A percentile compares a stretch with the other conserved stretches of the same genome.
Evolutionary conservation across 2,113 vertebrate species (phyloP).

Genomic region (Clarias gariepinus): DNA sequence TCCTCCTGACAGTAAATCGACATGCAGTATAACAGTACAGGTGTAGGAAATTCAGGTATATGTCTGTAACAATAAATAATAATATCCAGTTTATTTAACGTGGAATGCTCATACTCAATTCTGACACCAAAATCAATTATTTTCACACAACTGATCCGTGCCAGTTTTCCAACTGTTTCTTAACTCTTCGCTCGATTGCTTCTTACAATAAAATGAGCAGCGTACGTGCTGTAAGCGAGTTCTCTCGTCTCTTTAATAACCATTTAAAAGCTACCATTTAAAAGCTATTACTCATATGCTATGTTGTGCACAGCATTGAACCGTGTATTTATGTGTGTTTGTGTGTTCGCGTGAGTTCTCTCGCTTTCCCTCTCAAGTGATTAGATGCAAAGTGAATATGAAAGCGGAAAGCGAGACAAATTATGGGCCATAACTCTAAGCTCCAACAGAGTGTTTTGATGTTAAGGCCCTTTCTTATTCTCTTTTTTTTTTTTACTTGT

Average conservation of each 20-base stretch:
- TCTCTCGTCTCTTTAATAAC: constrained; percentile 46
- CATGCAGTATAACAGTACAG: not conserved
- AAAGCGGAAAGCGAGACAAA: constrained; percentile 46
- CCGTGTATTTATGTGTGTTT: constrained; percentile 15
- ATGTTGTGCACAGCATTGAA: constrained; percentile 36
- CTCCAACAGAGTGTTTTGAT: constrained; percentile 36
- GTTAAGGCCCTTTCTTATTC: constrained; percentile 15
- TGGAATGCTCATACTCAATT: not conserved
- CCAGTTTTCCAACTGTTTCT: not conserved
- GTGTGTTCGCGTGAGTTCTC: not conserved
- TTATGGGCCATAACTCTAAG: constrained; percentile 37
- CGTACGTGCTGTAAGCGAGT: constrained; percentile 15
- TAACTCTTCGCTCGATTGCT: not conserved
- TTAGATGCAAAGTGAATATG: constrained; percentile 44
- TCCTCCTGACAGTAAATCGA: not conserved
- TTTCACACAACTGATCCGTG: constrained; percentile 9
- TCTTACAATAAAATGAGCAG: constrained; percentile 21
- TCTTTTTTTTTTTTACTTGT: not conserved
- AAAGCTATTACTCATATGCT: constrained; percentile 21
- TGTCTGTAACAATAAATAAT: not conserved
- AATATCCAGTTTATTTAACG: not conserved
- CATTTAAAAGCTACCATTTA: constrained; percentile 50
- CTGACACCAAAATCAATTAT: not conserved
- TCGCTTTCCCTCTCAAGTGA: constrained; percentile 38
- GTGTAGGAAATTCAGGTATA: not conserved